Evolutionary conservation across 2,797 vertebrate genomes (phyloP).

Genomic region (Hypotaenidia philippensis): DNA sequence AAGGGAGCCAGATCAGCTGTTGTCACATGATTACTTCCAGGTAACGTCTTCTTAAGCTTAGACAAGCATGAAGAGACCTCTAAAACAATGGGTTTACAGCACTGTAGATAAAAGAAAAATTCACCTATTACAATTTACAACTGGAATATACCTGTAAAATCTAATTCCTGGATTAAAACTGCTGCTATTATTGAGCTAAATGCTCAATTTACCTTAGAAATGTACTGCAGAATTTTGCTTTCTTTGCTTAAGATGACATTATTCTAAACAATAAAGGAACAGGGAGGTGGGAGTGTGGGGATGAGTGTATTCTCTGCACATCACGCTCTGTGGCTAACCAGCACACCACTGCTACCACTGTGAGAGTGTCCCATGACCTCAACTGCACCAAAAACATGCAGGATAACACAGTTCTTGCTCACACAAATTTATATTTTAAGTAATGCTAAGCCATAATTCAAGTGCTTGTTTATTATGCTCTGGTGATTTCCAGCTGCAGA

Average conservation of each 20-base stretch:
- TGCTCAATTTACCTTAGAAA: background rate
- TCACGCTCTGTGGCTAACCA: background rate
- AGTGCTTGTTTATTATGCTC: background rate
- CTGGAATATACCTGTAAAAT: background rate
- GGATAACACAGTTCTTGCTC: background rate
- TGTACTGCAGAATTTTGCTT: background rate
- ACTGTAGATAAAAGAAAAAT: background rate
- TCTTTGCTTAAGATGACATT: background rate
- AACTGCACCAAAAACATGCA: background rate
- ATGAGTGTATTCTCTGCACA: background rate
- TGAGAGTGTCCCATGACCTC: background rate
- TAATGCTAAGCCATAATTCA: background rate
- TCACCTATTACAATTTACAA: background rate
- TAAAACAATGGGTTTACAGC: background rate
- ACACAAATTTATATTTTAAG: background rate
- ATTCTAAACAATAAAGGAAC: background rate
- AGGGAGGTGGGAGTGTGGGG: accelerated
- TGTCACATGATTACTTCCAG: background rate
- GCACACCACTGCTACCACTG: background rate
- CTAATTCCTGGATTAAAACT: background rate
- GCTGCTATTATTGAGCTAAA: background rate
- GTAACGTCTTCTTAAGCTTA: background rate
- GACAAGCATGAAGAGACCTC: background rate
- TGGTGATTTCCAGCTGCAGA: constrained; percentile 33
- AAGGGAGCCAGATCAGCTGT: background rate